A percentile compares a stretch with the other conserved stretches of the same genome.
These are phyloP conservation scores for Diplolepis rosae DNA, from an alignment of 2,888 invertebrate genomes.

Conservation along the genomic window DNA sequence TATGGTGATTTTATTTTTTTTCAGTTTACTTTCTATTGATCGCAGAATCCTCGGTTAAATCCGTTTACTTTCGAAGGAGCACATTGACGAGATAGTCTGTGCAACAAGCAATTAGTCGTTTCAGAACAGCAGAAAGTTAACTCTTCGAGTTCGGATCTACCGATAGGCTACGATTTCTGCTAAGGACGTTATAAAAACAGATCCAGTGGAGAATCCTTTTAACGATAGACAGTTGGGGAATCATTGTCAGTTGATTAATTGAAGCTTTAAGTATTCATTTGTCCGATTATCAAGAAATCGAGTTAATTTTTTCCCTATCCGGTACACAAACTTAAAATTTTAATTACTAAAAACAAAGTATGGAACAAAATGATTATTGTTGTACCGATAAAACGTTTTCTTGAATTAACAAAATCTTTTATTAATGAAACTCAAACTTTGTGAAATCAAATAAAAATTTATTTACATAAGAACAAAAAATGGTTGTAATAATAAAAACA, in stretches of 20 bases:
- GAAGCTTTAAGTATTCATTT: background rate
- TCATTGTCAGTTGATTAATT: background rate
- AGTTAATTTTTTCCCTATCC: no score
- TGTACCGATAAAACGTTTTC: no score
- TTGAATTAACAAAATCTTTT: no score
- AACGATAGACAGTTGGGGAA: background rate
- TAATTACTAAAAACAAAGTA: no score
- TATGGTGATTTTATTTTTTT: no score
- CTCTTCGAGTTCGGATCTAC: background rate
- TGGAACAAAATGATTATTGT: no score
- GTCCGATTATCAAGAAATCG: no score
- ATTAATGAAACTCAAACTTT: no score
- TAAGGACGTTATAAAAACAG: background rate
- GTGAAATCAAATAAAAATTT: no score
- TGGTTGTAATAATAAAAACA: no score
- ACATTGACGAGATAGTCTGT: background rate
- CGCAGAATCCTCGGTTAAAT: slow-evolving; percentile 4
- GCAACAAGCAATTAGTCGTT: slow-evolving; percentile 7
- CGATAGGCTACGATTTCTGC: background rate
- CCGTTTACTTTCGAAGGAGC: slow-evolving; percentile 7
- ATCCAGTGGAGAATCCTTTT: background rate
- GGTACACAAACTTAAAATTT: no score
- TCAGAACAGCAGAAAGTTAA: background rate
- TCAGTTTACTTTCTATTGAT: background rate
- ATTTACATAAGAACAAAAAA: no score